These are phyloP conservation scores for Drosophila nigricruria DNA, from an alignment of 2,888 invertebrate species.

Conservation along the genomic window DNA sequence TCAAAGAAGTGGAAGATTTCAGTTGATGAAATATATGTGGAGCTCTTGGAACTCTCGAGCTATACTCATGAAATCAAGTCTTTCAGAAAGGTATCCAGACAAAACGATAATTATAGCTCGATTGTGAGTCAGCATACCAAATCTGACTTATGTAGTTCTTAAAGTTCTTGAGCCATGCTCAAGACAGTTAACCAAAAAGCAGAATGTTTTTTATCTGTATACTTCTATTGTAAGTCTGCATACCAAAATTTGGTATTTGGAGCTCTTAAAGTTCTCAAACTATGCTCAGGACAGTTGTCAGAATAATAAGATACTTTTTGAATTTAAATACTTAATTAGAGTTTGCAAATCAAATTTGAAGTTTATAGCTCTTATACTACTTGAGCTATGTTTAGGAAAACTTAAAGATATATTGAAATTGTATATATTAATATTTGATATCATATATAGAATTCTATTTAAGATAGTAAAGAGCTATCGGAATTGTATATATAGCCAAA, in stretches of 20 bases:
- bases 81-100: not conserved
- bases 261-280: not conserved
- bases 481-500: not conserved
- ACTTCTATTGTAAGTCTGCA: not conserved
- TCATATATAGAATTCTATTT: too few relatives aligned
- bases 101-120: too few relatives aligned
- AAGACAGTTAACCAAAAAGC: not conserved
- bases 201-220: not conserved
- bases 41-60: not conserved
- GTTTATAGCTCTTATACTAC: not conserved
- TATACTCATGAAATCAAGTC: not conserved
- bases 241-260: not conserved
- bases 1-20: too few relatives aligned
- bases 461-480: too few relatives aligned
- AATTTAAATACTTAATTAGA: not conserved
- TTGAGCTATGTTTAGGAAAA: too few relatives aligned
- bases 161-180: not conserved
- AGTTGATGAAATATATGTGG: too few relatives aligned
- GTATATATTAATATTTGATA: too few relatives aligned
- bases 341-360: not conserved
- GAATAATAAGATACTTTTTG: too few relatives aligned
- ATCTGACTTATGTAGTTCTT: not conserved
- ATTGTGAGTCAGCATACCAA: not conserved
- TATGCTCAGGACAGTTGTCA: not conserved
- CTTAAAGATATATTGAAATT: too few relatives aligned